Evolutionary conservation across 2,888 invertebrate species (phyloP), one percentile per base, ranked within the genome.

Genomic region (Antheraea yamamai): DNA sequence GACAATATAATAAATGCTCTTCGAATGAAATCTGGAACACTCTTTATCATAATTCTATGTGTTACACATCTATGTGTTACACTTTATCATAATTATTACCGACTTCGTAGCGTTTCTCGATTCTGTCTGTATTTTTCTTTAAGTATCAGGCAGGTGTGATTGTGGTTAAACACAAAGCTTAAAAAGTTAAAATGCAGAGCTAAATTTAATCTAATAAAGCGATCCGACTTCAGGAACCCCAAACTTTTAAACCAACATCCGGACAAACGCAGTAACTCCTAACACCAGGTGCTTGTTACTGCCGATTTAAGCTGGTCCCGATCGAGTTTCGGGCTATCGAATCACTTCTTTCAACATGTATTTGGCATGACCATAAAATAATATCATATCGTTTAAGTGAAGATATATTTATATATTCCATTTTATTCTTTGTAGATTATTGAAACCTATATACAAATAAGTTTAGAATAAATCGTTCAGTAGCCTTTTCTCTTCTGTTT

Each of bases 321-420:
- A 72, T 75, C 61, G 72, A 75, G 72, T 75, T 75, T 75, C 72
- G 72, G 72, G 72, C 26, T 30, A 72, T 61, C 51, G 72, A 75
- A 72, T 72, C 66, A 75, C 64, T 72, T 66, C 30, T 75, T 75
- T 66, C 23, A 72, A 72, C 61, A 30, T 52, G 47, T 64, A 72
- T 75, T 72, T 64, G 16, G 72, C 52, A 26, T 51, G 30, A 66
- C 35, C 52, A 72, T 70, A 20, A 55, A 55, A 55, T 20, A 55
- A 55, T 55, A 55, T 20, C 20, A 20, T 20, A 55, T 18, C 20
- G 52, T 55, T 55, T 7, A 20, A 7, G 8, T 20, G 20, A 55
- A n/a, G 18, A 55, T 55, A 55, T 55, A 55, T 55, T 55, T 55
- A 20, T 8, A 20, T 55, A 55, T 55, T 20, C 20, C 4, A 20